phyloP scores from a whole-genome alignment of 2,797 vertebrate species.

The Nothura maculosa region DNA sequence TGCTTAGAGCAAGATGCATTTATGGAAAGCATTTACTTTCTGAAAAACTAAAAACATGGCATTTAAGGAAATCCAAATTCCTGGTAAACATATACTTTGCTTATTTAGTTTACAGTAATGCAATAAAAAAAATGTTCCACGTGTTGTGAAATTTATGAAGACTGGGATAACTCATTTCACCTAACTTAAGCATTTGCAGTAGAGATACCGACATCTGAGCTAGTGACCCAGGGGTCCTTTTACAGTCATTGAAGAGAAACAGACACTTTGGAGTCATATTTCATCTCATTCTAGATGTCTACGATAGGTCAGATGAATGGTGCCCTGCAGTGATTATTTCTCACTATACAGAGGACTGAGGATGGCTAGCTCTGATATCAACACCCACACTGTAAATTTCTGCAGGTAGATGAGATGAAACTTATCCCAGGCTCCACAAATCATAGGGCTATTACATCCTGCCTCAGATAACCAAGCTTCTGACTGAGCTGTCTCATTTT shows the following conservation, averaged over 20 bases:
- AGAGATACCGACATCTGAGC: background rate
- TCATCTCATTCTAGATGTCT: background rate
- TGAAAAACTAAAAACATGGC: background rate
- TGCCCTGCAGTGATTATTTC: background rate
- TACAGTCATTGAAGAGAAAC: background rate
- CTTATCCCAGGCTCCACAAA: background rate
- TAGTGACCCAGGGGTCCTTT: background rate
- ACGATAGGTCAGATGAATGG: background rate
- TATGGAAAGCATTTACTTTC: background rate
- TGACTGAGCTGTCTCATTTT: background rate
- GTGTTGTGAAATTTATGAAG: background rate
- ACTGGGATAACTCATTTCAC: background rate
- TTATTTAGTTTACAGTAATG: background rate
- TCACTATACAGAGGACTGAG: background rate
- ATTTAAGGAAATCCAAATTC: background rate
- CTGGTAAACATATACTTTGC: background rate
- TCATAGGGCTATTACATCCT: fast-evolving
- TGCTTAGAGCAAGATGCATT: background rate
- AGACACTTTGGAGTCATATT: background rate
- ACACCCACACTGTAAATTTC: background rate
- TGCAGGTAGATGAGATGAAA: background rate
- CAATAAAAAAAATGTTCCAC: background rate
- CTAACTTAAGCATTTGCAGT: background rate
- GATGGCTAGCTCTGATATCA: background rate
- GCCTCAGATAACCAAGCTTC: background rate